A percentile compares a stretch with the other conserved stretches of the same genome.
These are phyloP conservation scores for Drosophila teissieri DNA, from an alignment of 1,140 invertebrate species.

Conservation along the genomic window DNA sequence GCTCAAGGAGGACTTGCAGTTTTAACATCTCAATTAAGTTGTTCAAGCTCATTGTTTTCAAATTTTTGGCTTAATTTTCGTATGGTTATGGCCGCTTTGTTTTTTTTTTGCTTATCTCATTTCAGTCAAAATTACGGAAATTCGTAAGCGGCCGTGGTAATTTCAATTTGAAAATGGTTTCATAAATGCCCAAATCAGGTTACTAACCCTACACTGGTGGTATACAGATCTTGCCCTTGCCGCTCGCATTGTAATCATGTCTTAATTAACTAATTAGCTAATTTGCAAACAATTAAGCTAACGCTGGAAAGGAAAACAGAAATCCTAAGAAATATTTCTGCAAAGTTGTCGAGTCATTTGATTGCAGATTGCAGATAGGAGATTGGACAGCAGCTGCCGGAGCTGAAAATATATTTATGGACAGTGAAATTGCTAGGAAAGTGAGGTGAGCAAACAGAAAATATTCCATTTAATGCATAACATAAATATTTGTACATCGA, in stretches of 20 bases:
- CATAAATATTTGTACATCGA: constrained; percentile 45
- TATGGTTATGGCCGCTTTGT: constrained; percentile 63
- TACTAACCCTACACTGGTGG: constrained; percentile 34
- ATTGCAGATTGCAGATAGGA: constrained; percentile 62
- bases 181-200: constrained; percentile 41
- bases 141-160: constrained; percentile 44
- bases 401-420: constrained; percentile 29
- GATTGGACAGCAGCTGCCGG: constrained; percentile 54
- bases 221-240: constrained; percentile 27
- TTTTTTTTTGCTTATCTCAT: constrained; percentile 46
- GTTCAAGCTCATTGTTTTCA: constrained; percentile 74
- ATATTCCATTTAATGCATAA: constrained; percentile 47
- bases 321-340: constrained; percentile 27
- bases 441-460: constrained; percentile 54
- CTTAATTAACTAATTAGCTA: constrained; percentile 81
- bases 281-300: constrained; percentile 78
- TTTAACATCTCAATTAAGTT: constrained; percentile 76
- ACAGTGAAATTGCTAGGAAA: constrained; percentile 45
- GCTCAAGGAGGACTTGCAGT: constrained; percentile 30
- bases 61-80: constrained; percentile 76
- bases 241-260: constrained; percentile 59
- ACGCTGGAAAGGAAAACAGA: constrained; percentile 28
- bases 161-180: constrained; percentile 51
- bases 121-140: constrained; percentile 64
- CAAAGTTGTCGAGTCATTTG: constrained; percentile 70